phyloP scores from a whole-genome alignment of 1,140 invertebrate genomes.

The Bombus soroeensis region DNA sequence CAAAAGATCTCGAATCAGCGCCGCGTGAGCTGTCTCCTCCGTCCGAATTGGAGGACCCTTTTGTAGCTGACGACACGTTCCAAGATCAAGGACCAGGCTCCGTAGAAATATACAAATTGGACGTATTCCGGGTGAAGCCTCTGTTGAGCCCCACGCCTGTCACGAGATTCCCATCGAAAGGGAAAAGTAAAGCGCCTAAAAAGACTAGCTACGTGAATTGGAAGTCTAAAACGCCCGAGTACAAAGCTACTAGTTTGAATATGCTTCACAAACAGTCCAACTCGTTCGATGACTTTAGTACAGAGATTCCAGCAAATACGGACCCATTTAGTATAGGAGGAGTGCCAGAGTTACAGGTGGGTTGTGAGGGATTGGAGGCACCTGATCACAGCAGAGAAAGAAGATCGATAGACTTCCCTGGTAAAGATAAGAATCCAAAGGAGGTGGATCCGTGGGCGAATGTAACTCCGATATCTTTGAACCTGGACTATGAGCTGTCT shows the following conservation, averaged over 20 bases:
- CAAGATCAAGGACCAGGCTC: constrained; percentile 71
- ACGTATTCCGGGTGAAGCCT: constrained; percentile 62
- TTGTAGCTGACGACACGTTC: constrained; percentile 64
- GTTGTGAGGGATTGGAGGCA: constrained; percentile 72
- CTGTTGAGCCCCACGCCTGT: constrained; percentile 28
- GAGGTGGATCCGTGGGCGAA: constrained; percentile 23
- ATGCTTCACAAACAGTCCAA: constrained; percentile 52
- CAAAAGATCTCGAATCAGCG: constrained; percentile 35
- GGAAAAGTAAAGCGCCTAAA: constrained; percentile 66
- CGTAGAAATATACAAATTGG: constrained; percentile 72
- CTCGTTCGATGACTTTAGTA: constrained; percentile 54
- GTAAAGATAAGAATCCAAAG: constrained; percentile 8
- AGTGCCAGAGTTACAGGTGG: constrained; percentile 77
- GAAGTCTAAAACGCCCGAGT: constrained; percentile 42
- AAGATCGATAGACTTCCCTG: constrained; percentile 50
- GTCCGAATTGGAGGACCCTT: constrained; percentile 52
- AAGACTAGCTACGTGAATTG: constrained; percentile 39
- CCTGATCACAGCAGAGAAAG: constrained; percentile 38
- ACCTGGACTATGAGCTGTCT: constrained; percentile 59
- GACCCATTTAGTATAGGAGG: constrained; percentile 60
- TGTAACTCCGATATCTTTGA: constrained; percentile 62
- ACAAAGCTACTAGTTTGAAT: constrained; percentile 24
- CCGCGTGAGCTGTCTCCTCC: constrained; percentile 30
- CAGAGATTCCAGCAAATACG: constrained; percentile 28
- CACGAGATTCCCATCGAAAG: not conserved